Evolutionary conservation across 2,888 invertebrate species (phyloP).

Genomic region (Temnothorax rugatulus): DNA sequence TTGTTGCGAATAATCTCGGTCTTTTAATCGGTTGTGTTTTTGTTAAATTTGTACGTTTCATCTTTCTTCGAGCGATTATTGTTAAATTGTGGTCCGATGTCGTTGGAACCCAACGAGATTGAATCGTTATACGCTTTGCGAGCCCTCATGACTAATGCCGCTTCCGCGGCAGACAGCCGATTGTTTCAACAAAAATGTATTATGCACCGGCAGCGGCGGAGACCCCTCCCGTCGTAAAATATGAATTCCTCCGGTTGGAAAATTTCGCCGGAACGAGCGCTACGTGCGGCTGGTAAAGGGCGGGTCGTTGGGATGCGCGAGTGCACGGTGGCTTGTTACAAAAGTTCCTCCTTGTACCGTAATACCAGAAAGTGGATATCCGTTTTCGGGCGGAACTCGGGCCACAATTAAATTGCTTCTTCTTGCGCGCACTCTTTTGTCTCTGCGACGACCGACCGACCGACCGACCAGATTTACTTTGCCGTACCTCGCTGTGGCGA

Average conservation of each 20-base stretch:
- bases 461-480: constrained; percentile 44
- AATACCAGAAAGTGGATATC: constrained; percentile 72
- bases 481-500: constrained; percentile 23
- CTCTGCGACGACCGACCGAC: constrained; percentile 41
- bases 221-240: constrained; percentile 56
- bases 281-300: constrained; percentile 50
- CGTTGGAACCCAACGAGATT: constrained; percentile 21
- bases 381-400: constrained; percentile 66
- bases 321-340: constrained; percentile 65
- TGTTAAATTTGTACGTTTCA: neutral
- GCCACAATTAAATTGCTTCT: constrained; percentile 71
- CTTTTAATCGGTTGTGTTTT: neutral
- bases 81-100: neutral
- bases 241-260: constrained; percentile 58
- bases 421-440: constrained; percentile 56
- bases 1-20: neutral
- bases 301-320: constrained; percentile 16
- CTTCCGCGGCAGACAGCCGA: constrained; percentile 49
- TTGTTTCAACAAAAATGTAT: constrained; percentile 62
- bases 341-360: constrained; percentile 68
- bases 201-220: constrained; percentile 53
- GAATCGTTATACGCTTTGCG: constrained; percentile 28
- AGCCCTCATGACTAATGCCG: constrained; percentile 36
- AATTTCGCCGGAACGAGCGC: constrained; percentile 62
- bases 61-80: neutral